Base-by-base conservation (phyloP, 1,140 invertebrate genomes). In the Tyrophagus putrescentiae region DNA sequence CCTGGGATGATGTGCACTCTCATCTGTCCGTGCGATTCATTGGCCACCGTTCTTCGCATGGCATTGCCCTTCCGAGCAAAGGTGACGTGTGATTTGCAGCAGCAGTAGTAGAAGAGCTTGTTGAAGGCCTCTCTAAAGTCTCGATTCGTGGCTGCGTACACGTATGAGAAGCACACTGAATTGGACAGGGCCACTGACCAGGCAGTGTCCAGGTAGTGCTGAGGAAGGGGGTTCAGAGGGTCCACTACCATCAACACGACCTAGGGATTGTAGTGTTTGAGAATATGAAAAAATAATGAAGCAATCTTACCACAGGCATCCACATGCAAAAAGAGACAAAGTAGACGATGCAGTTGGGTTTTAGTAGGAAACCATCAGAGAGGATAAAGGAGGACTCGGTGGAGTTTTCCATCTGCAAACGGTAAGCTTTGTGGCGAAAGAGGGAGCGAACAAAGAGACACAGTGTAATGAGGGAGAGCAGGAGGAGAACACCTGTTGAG, bases 91-190 rank as follows among this genome's bases (percentile, higher is more conserved):
- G 80, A 85, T 69, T 87, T 87, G 71, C 84, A 86, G 67, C 82
- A 87, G 67, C 84, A 87, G 64, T 87, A 87, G 64, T 86, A 79
- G 67, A 85, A 87, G 9, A 87, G 70, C 67, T 84, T 82, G 23
- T 81, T 74, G 68, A 83, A 88, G 3, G 83, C 83, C 61, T 76
- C 80, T n/a, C 83, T 74, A 66, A 84, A 85, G 67, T 82, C 79
- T 0, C 77, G 72, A 66, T 83, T 80, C 2, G 77, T 70, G 0
- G 78, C 70, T 58, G 80, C 79, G 66, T 85, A 85, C 1, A 85
- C 67, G 3, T 83, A 73, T 64, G 78, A 80, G 63, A 81, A 80
- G 39, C 83, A 68, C 57, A 82, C 80, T 0, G 81, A 81, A 62
- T 84, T 83, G 45, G 76, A 77, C 1, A 84, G 70, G 0, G 79